Evolutionary conservation across 2,113 vertebrate genomes (phyloP).

Genomic region (Colius striatus): DNA sequence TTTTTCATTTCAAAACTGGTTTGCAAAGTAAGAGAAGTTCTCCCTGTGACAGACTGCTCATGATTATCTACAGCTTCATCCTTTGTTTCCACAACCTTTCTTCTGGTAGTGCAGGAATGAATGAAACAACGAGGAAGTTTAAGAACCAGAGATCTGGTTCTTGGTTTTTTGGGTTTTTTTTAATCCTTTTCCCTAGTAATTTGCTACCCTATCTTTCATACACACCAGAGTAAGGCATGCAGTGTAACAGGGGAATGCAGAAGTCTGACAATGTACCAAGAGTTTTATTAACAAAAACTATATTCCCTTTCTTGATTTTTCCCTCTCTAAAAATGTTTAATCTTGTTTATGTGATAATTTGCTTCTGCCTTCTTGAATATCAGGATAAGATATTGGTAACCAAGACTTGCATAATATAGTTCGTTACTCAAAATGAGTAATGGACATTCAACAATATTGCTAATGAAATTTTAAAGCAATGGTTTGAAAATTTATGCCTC

Average conservation of each 20-base stretch:
- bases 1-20: not conserved
- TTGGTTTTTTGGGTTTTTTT: not conserved
- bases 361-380: not conserved
- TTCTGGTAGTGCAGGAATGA: not conserved
- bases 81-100: not conserved
- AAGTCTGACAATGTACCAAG: not conserved
- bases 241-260: not conserved
- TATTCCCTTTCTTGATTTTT: not conserved
- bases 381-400: not conserved
- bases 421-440: slow-evolving; percentile 1
- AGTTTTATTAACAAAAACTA: not conserved
- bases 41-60: not conserved
- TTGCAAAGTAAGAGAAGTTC: not conserved
- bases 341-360: not conserved
- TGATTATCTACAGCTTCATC: not conserved
- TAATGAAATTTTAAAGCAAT: not conserved
- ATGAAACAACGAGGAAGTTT: not conserved
- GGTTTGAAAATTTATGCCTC: not conserved
- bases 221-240: not conserved
- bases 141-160: not conserved
- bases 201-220: not conserved
- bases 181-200: not conserved
- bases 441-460: not conserved
- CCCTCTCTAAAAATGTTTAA: not conserved
- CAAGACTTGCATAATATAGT: not conserved